A percentile compares a stretch with the other conserved stretches of the same genome.
phyloP scores from a whole-genome alignment of 1,140 invertebrate genomes.

The Tetramorium simillimum region DNA sequence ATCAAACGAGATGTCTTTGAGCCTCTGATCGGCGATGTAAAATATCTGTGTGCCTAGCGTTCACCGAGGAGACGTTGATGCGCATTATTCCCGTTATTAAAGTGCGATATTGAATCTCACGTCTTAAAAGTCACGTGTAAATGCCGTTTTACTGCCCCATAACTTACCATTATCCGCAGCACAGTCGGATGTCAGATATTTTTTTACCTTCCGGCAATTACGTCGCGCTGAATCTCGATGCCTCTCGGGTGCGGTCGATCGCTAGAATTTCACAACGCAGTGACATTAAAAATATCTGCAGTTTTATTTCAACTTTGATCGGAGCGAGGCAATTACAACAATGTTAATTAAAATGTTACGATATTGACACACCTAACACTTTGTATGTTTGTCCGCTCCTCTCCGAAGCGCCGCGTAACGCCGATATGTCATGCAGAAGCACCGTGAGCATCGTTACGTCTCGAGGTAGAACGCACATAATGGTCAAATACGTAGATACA shows the following conservation, averaged over 20 bases:
- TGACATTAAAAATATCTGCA: constrained; percentile 64
- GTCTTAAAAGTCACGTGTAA: neutral
- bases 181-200: neutral
- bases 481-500: neutral
- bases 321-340: constrained; percentile 61
- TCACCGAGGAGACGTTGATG: neutral
- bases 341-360: constrained; percentile 55
- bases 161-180: constrained; percentile 2
- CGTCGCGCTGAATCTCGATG: neutral
- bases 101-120: neutral
- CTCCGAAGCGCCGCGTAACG: constrained; percentile 29
- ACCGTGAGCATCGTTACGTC: constrained; percentile 16
- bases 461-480: constrained; percentile 28
- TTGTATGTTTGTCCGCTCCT: constrained; percentile 57
- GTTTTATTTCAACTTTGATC: constrained; percentile 61
- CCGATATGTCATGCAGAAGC: constrained; percentile 40
- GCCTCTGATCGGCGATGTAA: neutral
- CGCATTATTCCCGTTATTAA: constrained; percentile 21
- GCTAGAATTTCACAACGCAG: constrained; percentile 8
- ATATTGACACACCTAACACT: constrained; percentile 13
- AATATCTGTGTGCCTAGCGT: neutral
- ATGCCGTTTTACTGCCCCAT: neutral
- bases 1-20: neutral
- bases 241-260: neutral
- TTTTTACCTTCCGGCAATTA: neutral